phyloP scores from a whole-genome alignment of 2,888 invertebrate genomes.

The Hetaerina titia region DNA sequence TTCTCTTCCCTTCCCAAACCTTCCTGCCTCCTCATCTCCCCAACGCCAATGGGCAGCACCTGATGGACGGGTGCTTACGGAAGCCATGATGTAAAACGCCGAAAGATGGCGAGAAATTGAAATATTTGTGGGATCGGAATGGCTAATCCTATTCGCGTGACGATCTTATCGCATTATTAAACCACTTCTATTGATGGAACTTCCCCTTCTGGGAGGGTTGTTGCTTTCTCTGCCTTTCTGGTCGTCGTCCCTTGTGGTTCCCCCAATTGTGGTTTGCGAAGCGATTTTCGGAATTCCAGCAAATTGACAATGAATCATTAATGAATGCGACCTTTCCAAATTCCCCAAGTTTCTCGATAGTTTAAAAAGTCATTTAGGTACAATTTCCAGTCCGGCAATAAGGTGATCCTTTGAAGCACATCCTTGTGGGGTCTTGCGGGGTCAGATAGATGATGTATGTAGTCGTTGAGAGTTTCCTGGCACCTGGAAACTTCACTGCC shows the following conservation, averaged over 20 bases:
- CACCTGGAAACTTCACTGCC: too few relatives aligned
- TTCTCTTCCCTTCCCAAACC: too few relatives aligned
- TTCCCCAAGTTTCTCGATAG: too few relatives aligned
- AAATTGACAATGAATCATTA: background rate
- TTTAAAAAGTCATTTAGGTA: too few relatives aligned
- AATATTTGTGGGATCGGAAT: background rate
- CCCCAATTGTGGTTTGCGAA: background rate
- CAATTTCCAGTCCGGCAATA: too few relatives aligned
- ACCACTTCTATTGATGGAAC: background rate
- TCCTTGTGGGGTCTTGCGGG: too few relatives aligned
- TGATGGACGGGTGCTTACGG: background rate
- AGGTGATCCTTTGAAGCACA: too few relatives aligned
- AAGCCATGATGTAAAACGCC: background rate
- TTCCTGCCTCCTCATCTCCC: background rate
- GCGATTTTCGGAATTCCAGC: background rate
- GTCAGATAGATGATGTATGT: too few relatives aligned
- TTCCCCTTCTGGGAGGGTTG: background rate
- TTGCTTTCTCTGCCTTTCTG: background rate
- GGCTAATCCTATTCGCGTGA: background rate
- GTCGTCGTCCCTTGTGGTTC: background rate
- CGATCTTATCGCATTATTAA: background rate
- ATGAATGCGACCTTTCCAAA: too few relatives aligned
- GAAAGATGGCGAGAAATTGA: background rate
- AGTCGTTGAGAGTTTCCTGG: too few relatives aligned
- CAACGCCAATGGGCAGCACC: background rate